phyloP scores from a whole-genome alignment of 2,797 vertebrate species.

The Alca torda region DNA sequence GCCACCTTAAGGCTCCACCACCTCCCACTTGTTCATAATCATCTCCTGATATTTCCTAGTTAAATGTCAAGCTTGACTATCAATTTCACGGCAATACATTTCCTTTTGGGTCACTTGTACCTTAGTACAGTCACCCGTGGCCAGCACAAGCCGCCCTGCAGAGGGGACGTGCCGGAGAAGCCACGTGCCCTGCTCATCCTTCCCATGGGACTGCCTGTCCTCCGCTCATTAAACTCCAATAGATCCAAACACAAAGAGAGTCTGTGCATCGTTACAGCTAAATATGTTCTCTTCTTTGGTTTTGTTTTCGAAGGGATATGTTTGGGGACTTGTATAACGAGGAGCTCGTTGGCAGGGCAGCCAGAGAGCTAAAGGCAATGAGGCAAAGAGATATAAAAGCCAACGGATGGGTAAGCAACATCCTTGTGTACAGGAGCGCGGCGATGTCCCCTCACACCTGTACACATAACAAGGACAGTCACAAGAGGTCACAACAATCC shows the following conservation, averaged over 20 bases:
- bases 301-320: slow-evolving; percentile 9
- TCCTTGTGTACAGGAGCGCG: background rate
- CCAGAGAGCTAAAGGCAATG: background rate
- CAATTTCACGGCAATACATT: fast-evolving
- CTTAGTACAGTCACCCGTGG: background rate
- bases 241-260: slow-evolving; percentile 18
- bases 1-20: background rate
- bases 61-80: background rate
- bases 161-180: background rate
- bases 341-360: background rate
- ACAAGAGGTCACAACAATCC: background rate
- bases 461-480: background rate
- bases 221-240: slow-evolving; percentile 30
- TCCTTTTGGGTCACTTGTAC: background rate
- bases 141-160: background rate
- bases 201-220: background rate
- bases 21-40: background rate
- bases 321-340: background rate
- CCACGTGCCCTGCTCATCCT: background rate
- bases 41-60: background rate
- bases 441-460: background rate
- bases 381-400: slow-evolving; percentile 13
- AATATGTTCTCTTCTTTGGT: slow-evolving; percentile 17
- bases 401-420: background rate
- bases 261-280: slow-evolving; percentile 9